phyloP scores from a whole-genome alignment of 2,797 vertebrate genomes.

The Poecilia picta region DNA sequence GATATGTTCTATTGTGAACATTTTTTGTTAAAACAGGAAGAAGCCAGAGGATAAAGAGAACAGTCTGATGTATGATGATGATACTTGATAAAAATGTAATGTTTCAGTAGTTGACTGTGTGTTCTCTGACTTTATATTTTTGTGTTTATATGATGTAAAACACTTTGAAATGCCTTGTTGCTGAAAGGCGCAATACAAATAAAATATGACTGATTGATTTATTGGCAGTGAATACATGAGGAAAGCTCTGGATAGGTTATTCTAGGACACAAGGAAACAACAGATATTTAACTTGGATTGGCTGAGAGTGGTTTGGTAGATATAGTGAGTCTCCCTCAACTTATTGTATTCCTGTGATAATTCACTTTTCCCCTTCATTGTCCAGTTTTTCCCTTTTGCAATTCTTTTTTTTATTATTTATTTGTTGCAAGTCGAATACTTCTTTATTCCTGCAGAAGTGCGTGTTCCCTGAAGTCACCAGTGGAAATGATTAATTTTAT shows the following conservation, averaged over 20 bases:
- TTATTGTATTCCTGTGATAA: neutral
- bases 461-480: neutral
- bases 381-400: neutral
- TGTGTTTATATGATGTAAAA: no score
- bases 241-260: neutral
- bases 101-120: no score
- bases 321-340: neutral
- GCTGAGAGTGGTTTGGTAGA: neutral
- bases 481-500: slow-evolving; percentile 9
- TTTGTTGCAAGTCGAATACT: neutral
- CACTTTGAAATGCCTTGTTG: no score
- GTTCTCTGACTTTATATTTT: no score
- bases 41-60: neutral
- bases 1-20: neutral
- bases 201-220: no score
- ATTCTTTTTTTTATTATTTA: neutral
- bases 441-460: neutral
- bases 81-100: no score
- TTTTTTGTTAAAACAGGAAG: no score
- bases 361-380: neutral
- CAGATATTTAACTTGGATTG: neutral
- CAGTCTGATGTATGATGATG: no score
- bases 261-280: neutral
- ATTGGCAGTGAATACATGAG: neutral
- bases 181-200: no score